Conservation (phyloP, 2,797 vertebrate species). For the Neosalanx taihuensis region DNA sequence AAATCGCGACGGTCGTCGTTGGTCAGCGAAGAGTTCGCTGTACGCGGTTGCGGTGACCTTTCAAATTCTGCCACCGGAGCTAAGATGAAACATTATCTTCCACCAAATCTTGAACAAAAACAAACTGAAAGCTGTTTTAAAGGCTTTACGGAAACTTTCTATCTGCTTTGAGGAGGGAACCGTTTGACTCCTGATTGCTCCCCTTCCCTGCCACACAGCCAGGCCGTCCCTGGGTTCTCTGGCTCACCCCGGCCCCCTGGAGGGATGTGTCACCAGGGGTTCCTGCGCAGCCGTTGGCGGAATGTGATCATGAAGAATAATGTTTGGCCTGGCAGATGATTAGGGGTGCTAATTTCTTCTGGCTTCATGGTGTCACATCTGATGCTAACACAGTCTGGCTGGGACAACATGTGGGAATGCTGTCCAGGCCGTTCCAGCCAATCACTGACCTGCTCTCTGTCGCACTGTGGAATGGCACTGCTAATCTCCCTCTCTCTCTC, state of each 20-base stretch:
- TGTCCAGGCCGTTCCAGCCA: constrained; percentile 41
- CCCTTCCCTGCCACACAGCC: not conserved
- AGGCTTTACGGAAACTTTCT: too few species aligned
- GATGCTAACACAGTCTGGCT: constrained; percentile 60
- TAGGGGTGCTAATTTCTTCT: constrained; percentile 67
- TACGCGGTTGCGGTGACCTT: too few species aligned
- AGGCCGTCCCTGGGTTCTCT: not conserved
- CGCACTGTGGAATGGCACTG: too few species aligned
- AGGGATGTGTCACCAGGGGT: constrained; percentile 52
- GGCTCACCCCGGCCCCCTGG: constrained; percentile 16
- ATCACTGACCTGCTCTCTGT: constrained; percentile 17
- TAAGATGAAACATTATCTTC: not conserved
- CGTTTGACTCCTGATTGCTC: too few species aligned
- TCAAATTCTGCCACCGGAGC: too few species aligned
- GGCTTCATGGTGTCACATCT: constrained; percentile 66
- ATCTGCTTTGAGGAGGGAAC: too few species aligned
- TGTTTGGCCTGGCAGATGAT: constrained; percentile 69
- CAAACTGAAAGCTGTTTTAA: not conserved
- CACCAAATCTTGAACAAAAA: not conserved
- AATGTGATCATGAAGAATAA: constrained; percentile 72
- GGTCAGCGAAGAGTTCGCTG: too few species aligned
- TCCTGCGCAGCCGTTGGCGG: constrained; percentile 62
- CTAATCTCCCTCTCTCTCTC: too few species aligned
- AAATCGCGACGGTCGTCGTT: too few species aligned
- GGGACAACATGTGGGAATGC: constrained; percentile 41